Base-by-base conservation (phyloP, 2,113 vertebrate species). In the Butastur rufipennis region DNA sequence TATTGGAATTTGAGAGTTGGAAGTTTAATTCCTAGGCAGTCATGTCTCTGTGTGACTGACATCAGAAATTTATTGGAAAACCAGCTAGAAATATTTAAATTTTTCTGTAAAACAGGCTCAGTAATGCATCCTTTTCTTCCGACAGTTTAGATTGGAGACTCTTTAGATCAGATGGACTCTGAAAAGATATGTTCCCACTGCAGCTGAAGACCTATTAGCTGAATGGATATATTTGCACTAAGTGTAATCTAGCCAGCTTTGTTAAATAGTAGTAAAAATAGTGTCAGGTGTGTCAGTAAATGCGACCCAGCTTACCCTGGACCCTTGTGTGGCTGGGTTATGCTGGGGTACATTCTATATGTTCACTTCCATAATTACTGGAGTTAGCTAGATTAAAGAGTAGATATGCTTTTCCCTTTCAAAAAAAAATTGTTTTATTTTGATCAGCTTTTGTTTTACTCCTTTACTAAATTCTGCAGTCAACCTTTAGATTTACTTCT, bases 11-110 rank as follows among this genome's bases (percentile, higher is more conserved):
- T 88, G 63, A 59, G 75, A 77, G 63, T 10, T 83, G 75, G 68
- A 94, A 67, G 55, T 92, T 91, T 88, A 81, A 86, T 95, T 95
- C 78, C 48, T 77, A 70, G 71, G 58, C 53, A 77, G 31, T 80
- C 43, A 36, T 67, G 26, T 86, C 42, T 66, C 61, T 72, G 20
- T 65, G 20, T 78, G n/a, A 52, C 55, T 90, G 67, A 86, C 56
- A 67, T 75, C 34, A 95, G 81, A 90, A 65, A 81, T 74, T 73
- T 90, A 63, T 56, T 74, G 75, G 88, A 63, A 93, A 78, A 89
- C 15, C 21, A 61, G 27, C 47, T 68, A 93, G 55, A 86, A 90
- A 61, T 96, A 70, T 73, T 90, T 92, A 45, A 85, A 23, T 82
- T 32, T 72, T 31, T 88, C 7, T 86, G 22, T 67, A 66, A 82